A percentile compares a stretch with the other conserved stretches of the same genome.
phyloP scores from a whole-genome alignment of 2,113 vertebrate species.

The Pluvialis apricaria region DNA sequence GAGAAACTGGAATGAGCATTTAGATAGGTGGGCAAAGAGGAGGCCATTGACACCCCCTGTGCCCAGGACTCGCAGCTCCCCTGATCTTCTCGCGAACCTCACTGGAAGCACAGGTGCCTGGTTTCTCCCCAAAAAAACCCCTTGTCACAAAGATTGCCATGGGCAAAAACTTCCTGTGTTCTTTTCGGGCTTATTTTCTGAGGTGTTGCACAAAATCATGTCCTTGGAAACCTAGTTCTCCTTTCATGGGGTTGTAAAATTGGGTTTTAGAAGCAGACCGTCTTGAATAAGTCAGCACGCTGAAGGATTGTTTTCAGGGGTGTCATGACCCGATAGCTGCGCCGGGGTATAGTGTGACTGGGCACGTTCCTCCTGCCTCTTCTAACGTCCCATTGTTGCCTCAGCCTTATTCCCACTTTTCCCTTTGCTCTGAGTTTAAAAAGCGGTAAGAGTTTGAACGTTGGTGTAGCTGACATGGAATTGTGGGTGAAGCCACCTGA shows the following conservation, averaged over 20 bases:
- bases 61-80: not conserved
- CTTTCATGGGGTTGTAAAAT: not conserved
- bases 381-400: rapidly evolving
- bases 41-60: not conserved
- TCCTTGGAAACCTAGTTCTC: not conserved
- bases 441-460: rapidly evolving
- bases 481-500: not conserved
- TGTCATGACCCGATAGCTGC: not conserved
- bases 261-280: not conserved
- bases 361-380: not conserved
- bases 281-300: not conserved
- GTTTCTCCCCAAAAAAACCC: not conserved
- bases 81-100: rapidly evolving
- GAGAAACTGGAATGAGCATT: not conserved
- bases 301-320: not conserved
- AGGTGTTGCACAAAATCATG: not conserved
- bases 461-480: not conserved
- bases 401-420: rapidly evolving
- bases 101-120: not conserved
- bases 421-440: not conserved
- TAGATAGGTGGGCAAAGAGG: not conserved
- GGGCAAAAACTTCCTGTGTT: not conserved
- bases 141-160: not conserved
- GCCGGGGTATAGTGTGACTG: not conserved
- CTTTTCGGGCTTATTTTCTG: not conserved